These are phyloP conservation scores for Catonia carolina DNA, from an alignment of 2,888 invertebrate species.

Conservation along the genomic window DNA sequence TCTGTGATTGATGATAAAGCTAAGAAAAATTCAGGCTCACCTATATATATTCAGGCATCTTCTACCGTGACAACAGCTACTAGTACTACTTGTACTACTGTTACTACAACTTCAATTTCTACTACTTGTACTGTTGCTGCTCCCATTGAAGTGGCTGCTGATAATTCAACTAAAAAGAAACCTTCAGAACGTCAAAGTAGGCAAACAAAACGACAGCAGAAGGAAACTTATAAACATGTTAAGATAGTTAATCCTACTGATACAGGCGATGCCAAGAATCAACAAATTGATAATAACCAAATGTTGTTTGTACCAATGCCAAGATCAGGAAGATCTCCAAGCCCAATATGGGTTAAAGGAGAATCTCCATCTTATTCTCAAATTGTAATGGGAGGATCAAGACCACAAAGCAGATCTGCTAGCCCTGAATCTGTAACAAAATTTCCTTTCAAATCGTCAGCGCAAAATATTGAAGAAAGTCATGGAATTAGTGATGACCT, in stretches of 20 bases:
- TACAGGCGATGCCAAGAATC: constrained; percentile 3
- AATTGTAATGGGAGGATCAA: constrained; percentile 57
- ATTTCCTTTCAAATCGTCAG: constrained; percentile 10
- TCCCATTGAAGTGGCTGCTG: neutral
- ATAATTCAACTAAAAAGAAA: neutral
- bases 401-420: constrained; percentile 24
- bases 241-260: neutral
- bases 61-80: too few species aligned
- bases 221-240: neutral
- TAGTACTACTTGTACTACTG: neutral
- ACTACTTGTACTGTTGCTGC: neutral
- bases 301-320: constrained; percentile 17
- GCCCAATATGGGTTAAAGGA: constrained; percentile 67
- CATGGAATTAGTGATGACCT: neutral
- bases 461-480: neutral
- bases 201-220: neutral
- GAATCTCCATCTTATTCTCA: constrained; percentile 68
- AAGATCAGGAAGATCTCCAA: constrained; percentile 41
- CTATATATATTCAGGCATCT: too few species aligned
- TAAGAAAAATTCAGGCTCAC: too few species aligned
- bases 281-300: constrained; percentile 4
- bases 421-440: constrained; percentile 33
- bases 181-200: neutral
- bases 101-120: neutral
- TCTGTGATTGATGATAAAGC: too few species aligned